Conservation (phyloP, 1,140 invertebrate species). For the Diachasmimorpha longicaudata region DNA sequence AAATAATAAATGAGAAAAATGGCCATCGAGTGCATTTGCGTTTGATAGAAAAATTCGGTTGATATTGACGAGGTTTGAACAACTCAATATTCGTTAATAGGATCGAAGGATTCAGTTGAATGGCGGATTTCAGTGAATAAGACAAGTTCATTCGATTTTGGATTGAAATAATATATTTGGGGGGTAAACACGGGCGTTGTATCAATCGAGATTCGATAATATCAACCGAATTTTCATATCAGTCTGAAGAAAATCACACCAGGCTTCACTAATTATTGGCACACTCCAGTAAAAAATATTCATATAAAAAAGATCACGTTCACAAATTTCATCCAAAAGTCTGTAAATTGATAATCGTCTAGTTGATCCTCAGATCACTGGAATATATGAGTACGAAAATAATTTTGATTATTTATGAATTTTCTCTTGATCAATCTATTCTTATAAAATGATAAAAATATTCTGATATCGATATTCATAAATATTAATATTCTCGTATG, state of each 20-base stretch:
- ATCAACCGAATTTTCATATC: too few species aligned
- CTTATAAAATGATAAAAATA: neutral
- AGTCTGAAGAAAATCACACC: neutral
- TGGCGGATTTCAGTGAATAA: too few species aligned
- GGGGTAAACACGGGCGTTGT: too few species aligned
- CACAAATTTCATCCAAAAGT: neutral
- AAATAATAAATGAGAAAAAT: conserved; percentile 17
- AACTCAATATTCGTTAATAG: too few species aligned
- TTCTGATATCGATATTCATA: neutral
- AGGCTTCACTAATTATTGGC: conserved; percentile 7
- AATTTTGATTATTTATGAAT: neutral
- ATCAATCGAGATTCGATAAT: too few species aligned
- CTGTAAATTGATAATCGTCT: neutral
- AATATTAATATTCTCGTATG: neutral
- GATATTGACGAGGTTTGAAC: too few species aligned
- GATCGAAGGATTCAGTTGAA: too few species aligned
- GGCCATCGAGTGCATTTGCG: neutral
- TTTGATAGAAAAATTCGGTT: too few species aligned
- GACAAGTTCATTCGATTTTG: too few species aligned
- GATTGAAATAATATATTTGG: too few species aligned
- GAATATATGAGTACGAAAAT: conserved; percentile 17
- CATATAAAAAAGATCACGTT: neutral
- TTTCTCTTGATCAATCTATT: neutral
- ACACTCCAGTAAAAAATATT: conserved; percentile 6
- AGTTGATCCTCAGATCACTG: neutral